Base-by-base conservation (phyloP, 1,140 invertebrate species). In the Eurosta solidaginis region DNA sequence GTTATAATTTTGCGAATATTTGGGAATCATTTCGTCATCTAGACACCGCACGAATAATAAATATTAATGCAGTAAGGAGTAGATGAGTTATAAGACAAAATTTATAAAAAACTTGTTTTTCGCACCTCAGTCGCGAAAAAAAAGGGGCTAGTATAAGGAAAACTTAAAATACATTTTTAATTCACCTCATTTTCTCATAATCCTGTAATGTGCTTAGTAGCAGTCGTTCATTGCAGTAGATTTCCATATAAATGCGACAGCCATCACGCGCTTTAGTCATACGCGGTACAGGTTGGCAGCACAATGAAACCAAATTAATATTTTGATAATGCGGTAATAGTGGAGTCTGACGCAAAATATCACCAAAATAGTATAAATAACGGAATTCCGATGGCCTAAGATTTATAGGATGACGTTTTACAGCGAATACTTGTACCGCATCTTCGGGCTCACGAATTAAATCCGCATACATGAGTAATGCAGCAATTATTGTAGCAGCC, bases 251-350 rank as follows among this genome's bases (percentile, higher is more conserved):
- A 14, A 97, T 96, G 79, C 96, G 90, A 85, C 96, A 98, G 1
- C 97, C 97, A 90, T 97, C 97, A 77, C 95, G 94, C 33, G 95
- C 92, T 91, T 96, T 95, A 3, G 96, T 98, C 88, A 98, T 98
- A 2, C 96, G 88, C 20, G 97, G 97, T 47, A 98, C 93, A 5
- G 96, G 96, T 81, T 94, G 91, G 81, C 98, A 91, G 3, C 92
- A 91, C 22, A 97, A 82, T 1, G 93, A 93, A 52, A 94, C 92
- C 42, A 98, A 88, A 10, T 93, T 92, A 14, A 97, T 89, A 22
- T 94, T 93, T 81, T 92, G 92, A 81, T 92, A 93, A 83, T 97
- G 95, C 1, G 95, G 95, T 81, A 92, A 88, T 49, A 90, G 73
- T 3, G 87, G 86, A 2, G 82, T 84, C 3, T 83, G 83, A 17